Conservation (phyloP, 2,888 invertebrate genomes). For the Microchrysa polita region DNA sequence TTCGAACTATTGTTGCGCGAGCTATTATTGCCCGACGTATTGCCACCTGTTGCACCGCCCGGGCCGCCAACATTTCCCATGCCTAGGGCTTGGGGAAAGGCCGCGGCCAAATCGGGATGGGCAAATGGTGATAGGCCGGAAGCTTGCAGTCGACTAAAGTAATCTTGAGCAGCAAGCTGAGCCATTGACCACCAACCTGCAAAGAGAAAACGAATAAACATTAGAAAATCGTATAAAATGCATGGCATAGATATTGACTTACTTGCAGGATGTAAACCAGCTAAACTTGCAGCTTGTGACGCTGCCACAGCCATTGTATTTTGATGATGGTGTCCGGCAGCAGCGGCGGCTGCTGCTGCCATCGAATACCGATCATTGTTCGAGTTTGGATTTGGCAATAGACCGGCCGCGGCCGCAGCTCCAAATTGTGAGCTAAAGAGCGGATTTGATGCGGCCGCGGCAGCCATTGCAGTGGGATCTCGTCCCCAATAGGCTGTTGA, state of each 20-base stretch:
- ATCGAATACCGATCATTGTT: conserved; percentile 63
- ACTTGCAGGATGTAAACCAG: conserved; percentile 79
- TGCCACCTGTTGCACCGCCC: conserved; percentile 56
- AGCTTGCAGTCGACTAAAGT: conserved; percentile 83
- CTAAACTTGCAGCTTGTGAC: conserved; percentile 83
- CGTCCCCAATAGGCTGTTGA: conserved; percentile 84
- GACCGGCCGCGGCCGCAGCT: conserved; percentile 63
- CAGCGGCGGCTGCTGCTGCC: conserved; percentile 63
- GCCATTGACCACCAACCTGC: conserved; percentile 93
- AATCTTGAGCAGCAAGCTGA: conserved; percentile 87
- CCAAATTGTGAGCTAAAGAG: conserved; percentile 64
- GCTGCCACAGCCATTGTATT: conserved; percentile 85
- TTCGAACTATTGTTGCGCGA: conserved; percentile 35
- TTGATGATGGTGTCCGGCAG: conserved; percentile 69
- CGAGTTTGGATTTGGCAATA: conserved; percentile 64
- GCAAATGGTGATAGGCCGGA: conserved; percentile 79
- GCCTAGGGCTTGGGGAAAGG: conserved; percentile 65
- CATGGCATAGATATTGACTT: conserved; percentile 50
- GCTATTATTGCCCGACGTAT: conserved; percentile 52
- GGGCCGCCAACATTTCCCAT: conserved; percentile 54
- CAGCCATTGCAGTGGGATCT: conserved; percentile 65
- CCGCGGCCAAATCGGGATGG: conserved; percentile 71
- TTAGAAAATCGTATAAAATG: neutral
- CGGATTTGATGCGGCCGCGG: conserved; percentile 64
- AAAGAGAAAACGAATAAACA: conserved; percentile 48